These are phyloP conservation scores for Neodon shergylaensis DNA, from an alignment of 2,113 vertebrate genomes.

Conservation along the genomic window DNA sequence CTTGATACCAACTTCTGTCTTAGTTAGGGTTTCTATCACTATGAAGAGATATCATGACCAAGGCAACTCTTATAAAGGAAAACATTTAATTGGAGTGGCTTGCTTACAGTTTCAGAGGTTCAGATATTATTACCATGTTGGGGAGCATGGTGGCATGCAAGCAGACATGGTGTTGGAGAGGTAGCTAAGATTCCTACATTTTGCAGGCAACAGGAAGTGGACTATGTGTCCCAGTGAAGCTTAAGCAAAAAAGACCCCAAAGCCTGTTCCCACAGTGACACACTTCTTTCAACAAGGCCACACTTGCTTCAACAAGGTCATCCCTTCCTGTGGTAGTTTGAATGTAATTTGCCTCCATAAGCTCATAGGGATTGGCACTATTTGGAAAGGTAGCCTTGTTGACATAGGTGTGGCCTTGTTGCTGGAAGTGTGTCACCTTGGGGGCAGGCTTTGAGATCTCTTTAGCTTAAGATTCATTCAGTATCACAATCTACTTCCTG, in stretches of 20 bases:
- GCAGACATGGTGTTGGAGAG: not conserved
- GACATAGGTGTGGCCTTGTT: not conserved
- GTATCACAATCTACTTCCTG: not conserved
- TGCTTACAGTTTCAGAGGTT: not conserved
- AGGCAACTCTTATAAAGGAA: not conserved
- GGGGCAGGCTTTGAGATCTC: not conserved
- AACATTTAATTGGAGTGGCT: not conserved
- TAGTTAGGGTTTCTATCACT: not conserved
- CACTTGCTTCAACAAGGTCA: too few relatives aligned
- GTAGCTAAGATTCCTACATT: not conserved
- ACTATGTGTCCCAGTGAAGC: not conserved
- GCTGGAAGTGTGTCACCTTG: not conserved
- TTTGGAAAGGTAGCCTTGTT: not conserved
- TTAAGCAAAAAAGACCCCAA: not conserved
- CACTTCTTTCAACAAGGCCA: too few relatives aligned
- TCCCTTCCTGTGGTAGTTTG: not conserved
- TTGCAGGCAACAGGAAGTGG: not conserved
- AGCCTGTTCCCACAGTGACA: not conserved
- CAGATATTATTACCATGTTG: not conserved
- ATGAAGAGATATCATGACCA: not conserved
- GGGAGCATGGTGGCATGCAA: not conserved
- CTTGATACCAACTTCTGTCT: too few relatives aligned
- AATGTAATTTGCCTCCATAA: not conserved
- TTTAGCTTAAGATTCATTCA: not conserved
- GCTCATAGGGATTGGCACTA: not conserved